phyloP scores from a whole-genome alignment of 2,113 vertebrate species.

The Equus quagga region DNA sequence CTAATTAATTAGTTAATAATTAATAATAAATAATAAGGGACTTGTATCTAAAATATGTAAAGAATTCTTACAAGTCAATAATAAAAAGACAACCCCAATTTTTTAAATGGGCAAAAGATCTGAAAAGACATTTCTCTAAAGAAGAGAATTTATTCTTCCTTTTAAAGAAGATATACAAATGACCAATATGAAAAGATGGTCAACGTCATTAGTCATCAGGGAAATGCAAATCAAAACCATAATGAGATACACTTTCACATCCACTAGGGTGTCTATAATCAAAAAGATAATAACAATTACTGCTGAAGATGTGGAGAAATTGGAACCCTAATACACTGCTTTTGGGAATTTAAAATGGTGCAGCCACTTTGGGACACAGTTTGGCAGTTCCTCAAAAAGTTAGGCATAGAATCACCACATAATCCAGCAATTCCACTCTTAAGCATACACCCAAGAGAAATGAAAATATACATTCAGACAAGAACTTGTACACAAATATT shows the following conservation, averaged over 20 bases:
- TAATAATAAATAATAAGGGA: not conserved
- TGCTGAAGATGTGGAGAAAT: not conserved
- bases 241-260: not conserved
- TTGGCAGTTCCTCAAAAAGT: not conserved
- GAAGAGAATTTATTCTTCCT: not conserved
- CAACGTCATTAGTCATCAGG: not conserved
- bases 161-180: not conserved
- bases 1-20: too few relatives aligned
- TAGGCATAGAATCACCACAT: not conserved
- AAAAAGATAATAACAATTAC: not conserved
- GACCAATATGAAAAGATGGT: not conserved
- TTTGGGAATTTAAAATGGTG: not conserved
- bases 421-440: not conserved
- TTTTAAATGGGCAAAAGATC: not conserved
- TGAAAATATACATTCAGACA: not conserved
- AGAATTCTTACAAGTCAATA: not conserved
- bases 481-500: not conserved
- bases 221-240: not conserved
- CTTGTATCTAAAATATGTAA: not conserved
- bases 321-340: not conserved
- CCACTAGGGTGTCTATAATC: not conserved
- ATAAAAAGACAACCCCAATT: not conserved
- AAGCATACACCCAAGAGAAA: not conserved
- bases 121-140: not conserved
- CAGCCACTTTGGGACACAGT: not conserved